A percentile compares a stretch with the other conserved stretches of the same genome.
Evolutionary conservation across 2,797 vertebrate genomes (phyloP).

Genomic region (Megaceryle alcyon): DNA sequence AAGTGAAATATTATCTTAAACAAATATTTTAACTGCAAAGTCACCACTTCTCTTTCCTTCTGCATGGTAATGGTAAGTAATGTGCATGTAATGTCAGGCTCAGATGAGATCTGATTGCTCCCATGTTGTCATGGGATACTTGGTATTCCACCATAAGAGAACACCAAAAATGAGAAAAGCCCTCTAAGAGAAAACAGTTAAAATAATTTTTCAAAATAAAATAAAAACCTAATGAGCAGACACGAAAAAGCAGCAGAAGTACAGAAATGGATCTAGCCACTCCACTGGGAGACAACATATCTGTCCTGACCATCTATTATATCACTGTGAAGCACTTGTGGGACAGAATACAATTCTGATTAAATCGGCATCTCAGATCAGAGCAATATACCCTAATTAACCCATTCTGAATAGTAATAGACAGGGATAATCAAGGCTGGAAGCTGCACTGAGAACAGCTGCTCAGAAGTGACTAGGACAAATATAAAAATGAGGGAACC

Average conservation of each 20-base stretch:
- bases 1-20: not conserved
- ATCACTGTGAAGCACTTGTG: not conserved
- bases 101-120: not conserved
- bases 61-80: not conserved
- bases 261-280: not conserved
- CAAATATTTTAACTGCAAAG: not conserved
- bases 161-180: not conserved
- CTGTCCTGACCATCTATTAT: not conserved
- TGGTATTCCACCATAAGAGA: not conserved
- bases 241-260: not conserved
- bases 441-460: not conserved
- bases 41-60: not conserved
- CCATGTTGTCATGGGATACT: not conserved
- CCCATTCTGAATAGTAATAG: not conserved
- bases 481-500: not conserved
- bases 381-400: not conserved
- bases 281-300: not conserved
- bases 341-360: not conserved
- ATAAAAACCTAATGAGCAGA: not conserved
- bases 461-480: not conserved
- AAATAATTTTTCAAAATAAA: not conserved
- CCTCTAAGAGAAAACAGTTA: not conserved
- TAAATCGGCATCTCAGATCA: not conserved
- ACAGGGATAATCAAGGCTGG: not conserved
- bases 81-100: not conserved